Conservation (phyloP, 2,888 invertebrate genomes). For the Synanthedon vespiformis region DNA sequence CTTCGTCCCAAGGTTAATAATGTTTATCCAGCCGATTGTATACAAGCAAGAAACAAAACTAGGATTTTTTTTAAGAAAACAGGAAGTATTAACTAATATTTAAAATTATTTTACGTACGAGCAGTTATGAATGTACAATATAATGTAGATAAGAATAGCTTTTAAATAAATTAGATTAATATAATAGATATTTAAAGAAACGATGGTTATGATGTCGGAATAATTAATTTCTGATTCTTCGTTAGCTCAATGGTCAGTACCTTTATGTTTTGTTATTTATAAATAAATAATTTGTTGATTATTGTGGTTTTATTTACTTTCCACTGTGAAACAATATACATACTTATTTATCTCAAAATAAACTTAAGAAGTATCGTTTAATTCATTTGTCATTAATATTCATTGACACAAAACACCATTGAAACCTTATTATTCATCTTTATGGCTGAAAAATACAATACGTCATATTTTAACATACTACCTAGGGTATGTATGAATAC, state of each 20-base stretch:
- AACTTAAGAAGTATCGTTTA: too few species aligned
- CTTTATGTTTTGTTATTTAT: constrained; percentile 27
- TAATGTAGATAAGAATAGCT: background rate
- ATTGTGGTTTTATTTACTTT: constrained; percentile 4
- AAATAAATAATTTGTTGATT: constrained; percentile 20
- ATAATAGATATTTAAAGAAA: background rate
- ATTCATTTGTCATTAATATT: too few species aligned
- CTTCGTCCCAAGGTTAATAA: background rate
- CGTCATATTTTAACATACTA: too few species aligned
- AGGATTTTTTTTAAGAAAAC: background rate
- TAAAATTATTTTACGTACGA: background rate
- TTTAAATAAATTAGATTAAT: background rate
- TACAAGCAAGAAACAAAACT: background rate
- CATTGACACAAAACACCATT: too few species aligned
- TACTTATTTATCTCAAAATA: too few species aligned
- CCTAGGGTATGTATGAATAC: too few species aligned
- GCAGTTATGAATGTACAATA: background rate
- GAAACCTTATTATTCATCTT: too few species aligned
- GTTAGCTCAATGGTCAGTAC: constrained; percentile 31
- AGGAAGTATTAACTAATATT: background rate
- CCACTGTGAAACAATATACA: background rate
- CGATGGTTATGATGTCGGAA: background rate
- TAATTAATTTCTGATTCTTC: background rate
- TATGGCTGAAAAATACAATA: too few species aligned
- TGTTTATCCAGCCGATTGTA: too few species aligned